Evolutionary conservation across 2,888 invertebrate species (phyloP).

Genomic region (Eupithecia abbreviata): DNA sequence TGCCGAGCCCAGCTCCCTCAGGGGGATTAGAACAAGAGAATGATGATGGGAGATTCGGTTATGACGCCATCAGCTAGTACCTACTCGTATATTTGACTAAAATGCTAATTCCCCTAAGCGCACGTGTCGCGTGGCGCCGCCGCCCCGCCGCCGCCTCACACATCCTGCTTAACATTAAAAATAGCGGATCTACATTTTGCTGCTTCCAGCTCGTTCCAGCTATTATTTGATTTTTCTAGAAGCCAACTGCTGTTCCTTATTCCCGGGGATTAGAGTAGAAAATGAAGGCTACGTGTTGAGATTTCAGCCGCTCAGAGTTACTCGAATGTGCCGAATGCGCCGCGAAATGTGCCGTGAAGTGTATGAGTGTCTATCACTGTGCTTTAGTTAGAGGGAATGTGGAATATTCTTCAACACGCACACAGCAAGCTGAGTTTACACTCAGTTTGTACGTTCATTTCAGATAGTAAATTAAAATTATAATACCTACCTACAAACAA

Average conservation of each 20-base stretch:
- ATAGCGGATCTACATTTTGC: slow-evolving; percentile 1
- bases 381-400: too few relatives aligned
- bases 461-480: too few relatives aligned
- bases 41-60: neutral
- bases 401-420: too few relatives aligned
- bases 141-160: neutral
- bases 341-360: neutral
- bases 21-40: too few relatives aligned
- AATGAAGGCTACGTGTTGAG: neutral
- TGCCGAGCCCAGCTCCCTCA: too few relatives aligned
- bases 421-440: too few relatives aligned
- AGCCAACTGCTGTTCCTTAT: neutral
- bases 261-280: neutral
- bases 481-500: too few relatives aligned
- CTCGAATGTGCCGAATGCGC: neutral
- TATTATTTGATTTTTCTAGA: neutral
- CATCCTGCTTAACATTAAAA: neutral
- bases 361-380: neutral
- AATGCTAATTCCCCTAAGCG: neutral
- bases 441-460: too few relatives aligned
- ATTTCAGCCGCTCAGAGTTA: neutral
- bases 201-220: neutral
- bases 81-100: neutral
- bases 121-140: neutral
- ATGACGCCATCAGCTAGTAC: neutral